Evolutionary conservation across 2,888 invertebrate species (phyloP).

Genomic region (Cryptops parisi): DNA sequence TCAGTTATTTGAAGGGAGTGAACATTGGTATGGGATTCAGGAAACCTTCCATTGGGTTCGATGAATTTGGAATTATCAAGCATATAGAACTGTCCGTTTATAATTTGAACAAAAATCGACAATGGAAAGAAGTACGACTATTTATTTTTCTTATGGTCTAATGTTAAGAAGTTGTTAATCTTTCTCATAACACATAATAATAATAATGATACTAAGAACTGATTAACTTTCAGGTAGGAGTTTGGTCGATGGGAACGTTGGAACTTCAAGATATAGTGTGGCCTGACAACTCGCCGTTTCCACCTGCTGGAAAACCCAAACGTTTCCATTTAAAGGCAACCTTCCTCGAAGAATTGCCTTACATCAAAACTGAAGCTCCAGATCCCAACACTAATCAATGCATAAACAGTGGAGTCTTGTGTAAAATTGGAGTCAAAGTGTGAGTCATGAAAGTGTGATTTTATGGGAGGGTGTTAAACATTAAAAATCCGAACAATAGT

Average conservation of each 20-base stretch:
- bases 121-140: not conserved
- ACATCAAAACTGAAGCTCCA: conserved; percentile 83
- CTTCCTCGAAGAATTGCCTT: conserved; percentile 89
- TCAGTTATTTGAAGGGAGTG: not conserved
- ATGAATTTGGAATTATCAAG: not conserved
- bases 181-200: not conserved
- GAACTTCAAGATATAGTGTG: conserved; percentile 96
- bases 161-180: not conserved
- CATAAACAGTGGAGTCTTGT: conserved; percentile 74
- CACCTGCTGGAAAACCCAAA: conserved; percentile 96
- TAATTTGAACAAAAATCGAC: not conserved
- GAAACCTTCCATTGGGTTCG: not conserved
- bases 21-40: not conserved
- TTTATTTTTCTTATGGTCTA: not conserved
- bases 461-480: not conserved
- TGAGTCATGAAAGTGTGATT: not conserved
- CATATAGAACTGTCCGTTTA: not conserved
- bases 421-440: conserved; percentile 30
- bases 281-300: conserved; percentile 91
- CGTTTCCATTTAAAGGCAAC: conserved; percentile 82
- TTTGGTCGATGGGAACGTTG: conserved; percentile 64
- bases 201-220: not conserved
- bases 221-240: conserved; percentile 65
- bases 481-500: not conserved
- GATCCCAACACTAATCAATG: conserved; percentile 85